phyloP scores from a whole-genome alignment of 1,140 invertebrate genomes.

The Drosophila fuyamai region DNA sequence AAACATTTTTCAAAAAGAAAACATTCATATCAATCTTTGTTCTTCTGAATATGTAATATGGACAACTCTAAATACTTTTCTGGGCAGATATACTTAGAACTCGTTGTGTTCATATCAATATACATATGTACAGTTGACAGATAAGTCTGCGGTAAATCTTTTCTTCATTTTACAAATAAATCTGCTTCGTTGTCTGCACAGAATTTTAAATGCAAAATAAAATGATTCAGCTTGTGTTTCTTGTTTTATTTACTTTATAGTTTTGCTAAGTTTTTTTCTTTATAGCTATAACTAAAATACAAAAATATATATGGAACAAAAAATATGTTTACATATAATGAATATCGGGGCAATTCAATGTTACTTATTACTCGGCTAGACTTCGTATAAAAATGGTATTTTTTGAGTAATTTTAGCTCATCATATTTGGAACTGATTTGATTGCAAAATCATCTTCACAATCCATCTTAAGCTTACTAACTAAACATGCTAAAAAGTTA shows the following conservation, averaged over 20 bases:
- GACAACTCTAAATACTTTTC: slow-evolving; percentile 59
- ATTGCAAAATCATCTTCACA: slow-evolving; percentile 54
- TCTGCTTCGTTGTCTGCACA: slow-evolving; percentile 56
- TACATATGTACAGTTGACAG: slow-evolving; percentile 58
- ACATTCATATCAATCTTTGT: slow-evolving; percentile 63
- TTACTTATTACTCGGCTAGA: slow-evolving; percentile 27
- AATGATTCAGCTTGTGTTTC: slow-evolving; percentile 22
- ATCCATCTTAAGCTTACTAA: slow-evolving; percentile 49
- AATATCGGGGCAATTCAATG: slow-evolving; percentile 61
- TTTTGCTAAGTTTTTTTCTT: slow-evolving; percentile 31
- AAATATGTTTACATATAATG: slow-evolving; percentile 42
- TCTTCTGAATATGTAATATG: slow-evolving; percentile 56
- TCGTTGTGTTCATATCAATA: slow-evolving; percentile 39
- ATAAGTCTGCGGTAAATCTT: slow-evolving; percentile 37
- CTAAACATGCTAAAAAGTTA: slow-evolving; percentile 74
- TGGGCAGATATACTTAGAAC: slow-evolving; percentile 47
- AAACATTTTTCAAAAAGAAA: slow-evolving; percentile 70
- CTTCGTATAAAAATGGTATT: slow-evolving; percentile 56
- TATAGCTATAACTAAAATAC: slow-evolving; percentile 65
- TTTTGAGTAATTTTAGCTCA: slow-evolving; percentile 65
- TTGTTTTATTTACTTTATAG: slow-evolving; percentile 28
- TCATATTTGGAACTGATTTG: slow-evolving; percentile 29
- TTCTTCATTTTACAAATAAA: slow-evolving; percentile 51
- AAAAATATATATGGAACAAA: slow-evolving; percentile 50
- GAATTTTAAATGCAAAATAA: slow-evolving; percentile 71